phyloP scores from a whole-genome alignment of 1,140 invertebrate genomes.

The Lutraria rhynchaena region DNA sequence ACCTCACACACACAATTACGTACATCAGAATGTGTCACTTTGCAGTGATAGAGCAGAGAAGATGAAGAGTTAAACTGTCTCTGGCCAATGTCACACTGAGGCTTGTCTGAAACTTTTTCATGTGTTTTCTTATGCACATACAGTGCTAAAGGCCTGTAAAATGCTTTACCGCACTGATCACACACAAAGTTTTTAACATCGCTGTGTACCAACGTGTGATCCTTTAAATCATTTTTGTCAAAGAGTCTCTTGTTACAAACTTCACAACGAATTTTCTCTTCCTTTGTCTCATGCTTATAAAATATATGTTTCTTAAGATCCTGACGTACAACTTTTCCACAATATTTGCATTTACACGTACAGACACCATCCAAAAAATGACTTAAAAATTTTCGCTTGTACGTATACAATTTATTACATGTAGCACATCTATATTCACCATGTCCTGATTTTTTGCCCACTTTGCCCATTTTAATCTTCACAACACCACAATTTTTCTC shows the following conservation, averaged over 20 bases:
- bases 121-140: not conserved
- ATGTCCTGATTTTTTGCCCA: not conserved
- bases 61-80: not conserved
- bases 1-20: slow-evolving; percentile 11
- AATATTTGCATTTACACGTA: slow-evolving; percentile 9
- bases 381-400: not conserved
- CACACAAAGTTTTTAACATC: not conserved
- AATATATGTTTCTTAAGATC: slow-evolving; percentile 2
- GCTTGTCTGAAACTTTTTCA: not conserved
- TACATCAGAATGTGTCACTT: slow-evolving; percentile 3
- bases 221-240: not conserved
- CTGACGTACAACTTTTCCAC: not conserved
- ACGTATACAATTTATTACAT: not conserved
- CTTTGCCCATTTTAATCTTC: not conserved
- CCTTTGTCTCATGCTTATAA: slow-evolving; percentile 12
- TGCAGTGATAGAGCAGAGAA: not conserved
- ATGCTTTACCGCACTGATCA: slow-evolving; percentile 2
- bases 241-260: slow-evolving; percentile 5
- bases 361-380: slow-evolving; percentile 17
- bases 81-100: not conserved
- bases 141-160: not conserved
- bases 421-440: not conserved
- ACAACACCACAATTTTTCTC: not conserved
- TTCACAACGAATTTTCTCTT: not conserved
- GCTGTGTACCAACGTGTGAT: not conserved